Conservation (phyloP, 2,888 invertebrate genomes). For the Nineta flava region DNA sequence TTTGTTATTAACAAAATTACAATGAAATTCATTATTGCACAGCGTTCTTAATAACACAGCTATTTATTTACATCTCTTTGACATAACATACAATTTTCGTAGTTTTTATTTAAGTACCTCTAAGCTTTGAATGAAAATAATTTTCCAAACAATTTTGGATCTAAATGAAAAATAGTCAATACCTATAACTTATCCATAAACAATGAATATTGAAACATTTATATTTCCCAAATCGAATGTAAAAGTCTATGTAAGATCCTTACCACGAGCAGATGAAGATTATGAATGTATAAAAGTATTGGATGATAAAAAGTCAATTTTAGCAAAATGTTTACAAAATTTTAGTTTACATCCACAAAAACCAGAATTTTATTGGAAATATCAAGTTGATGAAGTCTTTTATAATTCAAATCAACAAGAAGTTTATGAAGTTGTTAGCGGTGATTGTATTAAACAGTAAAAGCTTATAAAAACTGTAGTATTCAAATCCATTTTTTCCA, state of each 20-base stretch:
- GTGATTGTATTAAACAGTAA: constrained; percentile 24
- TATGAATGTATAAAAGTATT: constrained; percentile 22
- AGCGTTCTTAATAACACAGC: too few species aligned
- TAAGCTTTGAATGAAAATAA: too few species aligned
- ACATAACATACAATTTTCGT: too few species aligned
- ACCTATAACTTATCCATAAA: too few species aligned
- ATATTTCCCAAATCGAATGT: constrained; percentile 10
- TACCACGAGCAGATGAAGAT: constrained; percentile 18
- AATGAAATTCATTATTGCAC: too few species aligned
- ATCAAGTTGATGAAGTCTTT: constrained; percentile 26
- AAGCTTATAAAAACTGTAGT: constrained; percentile 5
- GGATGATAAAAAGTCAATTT: constrained; percentile 23
- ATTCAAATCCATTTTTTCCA: too few species aligned
- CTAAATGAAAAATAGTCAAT: too few species aligned
- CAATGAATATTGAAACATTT: too few species aligned
- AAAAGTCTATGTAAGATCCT: constrained; percentile 21
- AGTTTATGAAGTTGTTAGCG: constrained; percentile 21
- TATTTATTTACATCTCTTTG: too few species aligned
- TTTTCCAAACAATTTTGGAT: too few species aligned
- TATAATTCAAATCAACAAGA: constrained; percentile 23
- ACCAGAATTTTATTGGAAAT: constrained; percentile 25
- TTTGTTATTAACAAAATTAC: too few species aligned
- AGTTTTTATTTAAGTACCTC: too few species aligned
- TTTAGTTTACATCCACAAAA: constrained; percentile 14
- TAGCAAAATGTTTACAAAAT: constrained; percentile 23